Base-by-base conservation (phyloP, 1,140 invertebrate genomes). In the Lordiphosa clarofinis region DNA sequence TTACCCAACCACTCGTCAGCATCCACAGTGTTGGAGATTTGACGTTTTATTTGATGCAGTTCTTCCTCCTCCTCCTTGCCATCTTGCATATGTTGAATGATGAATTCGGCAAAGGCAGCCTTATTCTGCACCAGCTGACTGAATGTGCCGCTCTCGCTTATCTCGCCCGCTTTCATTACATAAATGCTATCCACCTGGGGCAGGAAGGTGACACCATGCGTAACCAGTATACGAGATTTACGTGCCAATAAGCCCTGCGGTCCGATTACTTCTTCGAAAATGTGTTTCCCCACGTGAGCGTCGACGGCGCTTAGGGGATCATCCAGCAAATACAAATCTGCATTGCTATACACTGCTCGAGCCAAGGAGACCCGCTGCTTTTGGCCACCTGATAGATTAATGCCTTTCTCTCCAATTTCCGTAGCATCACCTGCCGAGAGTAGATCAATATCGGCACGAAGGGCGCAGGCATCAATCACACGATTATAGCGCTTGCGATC, bases 131-230 rank as follows among this genome's bases (percentile, higher is more conserved):
- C 72, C 66, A 96, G 88, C 86, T 97, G 92, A 84, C 94, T 93
- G 87, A 96, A 98, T 5, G 94, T 94, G 36, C 96, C 96, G 43
- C 90, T 92, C 89, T 98, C 96, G 0, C 94, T 95, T 2, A 98
- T 91, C 84, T 93, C 91, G 2, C 96, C 97, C 74, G 96, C 92
- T 73, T 95, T 94, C 56, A 98, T 84, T 1, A 97, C 96, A 67
- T 97, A 89, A 49, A 98, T 97, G 62, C 95, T 92, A 90, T 98
- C 96, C 0, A 95, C 94, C 86, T 97, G 93, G 0, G 95, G 94
- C 63, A 98, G 90, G 87, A 96, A 97, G 1, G 95, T 95, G 38
- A 98, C 95, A 62, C 95, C 94, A 86, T 98, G 96, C 0, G 96
- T 98, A 11, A 98, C 96, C 46, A 97, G 91, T 13, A 98, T 86